These are phyloP conservation scores for Rhamnusium bicolor DNA, from an alignment of 2,888 invertebrate genomes.

Conservation along the genomic window DNA sequence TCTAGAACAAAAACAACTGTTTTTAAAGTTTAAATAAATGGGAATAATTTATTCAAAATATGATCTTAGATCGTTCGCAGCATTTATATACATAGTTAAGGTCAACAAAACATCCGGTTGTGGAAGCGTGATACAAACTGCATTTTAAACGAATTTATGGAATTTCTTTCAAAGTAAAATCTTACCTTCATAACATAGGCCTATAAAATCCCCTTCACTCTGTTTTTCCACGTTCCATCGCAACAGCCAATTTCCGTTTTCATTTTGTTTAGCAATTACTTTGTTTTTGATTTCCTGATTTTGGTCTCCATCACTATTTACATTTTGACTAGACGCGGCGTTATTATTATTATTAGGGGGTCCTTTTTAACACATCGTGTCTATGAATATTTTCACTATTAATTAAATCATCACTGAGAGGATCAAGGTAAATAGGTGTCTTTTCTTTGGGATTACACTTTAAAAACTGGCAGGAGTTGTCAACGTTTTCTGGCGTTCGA, in stretches of 20 bases:
- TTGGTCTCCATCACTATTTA: constrained; percentile 18
- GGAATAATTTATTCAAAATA: constrained; percentile 23
- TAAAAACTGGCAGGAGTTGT: constrained; percentile 58
- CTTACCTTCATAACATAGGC: constrained; percentile 75
- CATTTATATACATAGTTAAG: constrained; percentile 15
- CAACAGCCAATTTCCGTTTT: constrained; percentile 66
- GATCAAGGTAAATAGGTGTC: constrained; percentile 31
- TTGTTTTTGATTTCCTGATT: constrained; percentile 51
- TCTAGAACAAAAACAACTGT: not conserved
- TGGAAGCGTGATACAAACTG: constrained; percentile 26
- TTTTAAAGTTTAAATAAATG: not conserved
- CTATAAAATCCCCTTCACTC: constrained; percentile 74
- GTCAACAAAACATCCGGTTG: constrained; percentile 37
- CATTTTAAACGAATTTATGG: constrained; percentile 35
- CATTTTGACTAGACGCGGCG: constrained; percentile 17
- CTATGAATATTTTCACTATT: constrained; percentile 34
- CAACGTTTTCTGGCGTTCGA: constrained; percentile 41
- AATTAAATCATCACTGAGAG: constrained; percentile 19
- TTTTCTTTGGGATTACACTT: constrained; percentile 61
- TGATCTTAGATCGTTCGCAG: constrained; percentile 23
- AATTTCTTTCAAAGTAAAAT: constrained; percentile 33
- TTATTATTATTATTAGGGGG: constrained; percentile 37
- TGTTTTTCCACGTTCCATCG: constrained; percentile 72
- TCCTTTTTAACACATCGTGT: constrained; percentile 55
- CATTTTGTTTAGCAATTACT: constrained; percentile 71